phyloP scores from a whole-genome alignment of 2,888 invertebrate species.

The Crioceris asparagi region DNA sequence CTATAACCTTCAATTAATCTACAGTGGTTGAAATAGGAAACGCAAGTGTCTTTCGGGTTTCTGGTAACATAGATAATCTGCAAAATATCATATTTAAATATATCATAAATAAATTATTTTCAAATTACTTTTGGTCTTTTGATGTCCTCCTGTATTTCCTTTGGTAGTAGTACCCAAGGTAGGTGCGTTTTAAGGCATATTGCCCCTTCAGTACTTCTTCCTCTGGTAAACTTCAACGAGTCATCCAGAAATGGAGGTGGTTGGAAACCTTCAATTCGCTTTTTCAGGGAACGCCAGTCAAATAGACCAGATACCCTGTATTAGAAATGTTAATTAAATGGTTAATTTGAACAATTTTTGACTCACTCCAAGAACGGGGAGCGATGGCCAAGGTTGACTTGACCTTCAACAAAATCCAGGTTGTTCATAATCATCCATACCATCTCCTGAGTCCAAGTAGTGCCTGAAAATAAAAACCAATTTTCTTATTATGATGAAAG shows the following conservation, averaged over 20 bases:
- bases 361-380: conserved; percentile 65
- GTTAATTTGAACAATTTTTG: conserved; percentile 5
- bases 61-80: conserved; percentile 59
- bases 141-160: conserved; percentile 33
- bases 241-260: conserved; percentile 24
- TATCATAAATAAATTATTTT: too few relatives aligned
- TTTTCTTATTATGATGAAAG: background rate
- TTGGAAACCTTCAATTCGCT: conserved; percentile 26
- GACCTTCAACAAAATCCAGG: conserved; percentile 2
- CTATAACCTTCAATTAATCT: conserved; percentile 46
- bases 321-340: conserved; percentile 4
- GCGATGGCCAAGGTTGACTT: conserved; percentile 42
- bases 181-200: conserved; percentile 56
- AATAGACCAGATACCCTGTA: conserved; percentile 35
- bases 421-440: conserved; percentile 4
- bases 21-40: conserved; percentile 60
- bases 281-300: conserved; percentile 33
- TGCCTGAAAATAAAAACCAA: conserved; percentile 2
- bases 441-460: conserved; percentile 5
- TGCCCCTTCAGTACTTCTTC: conserved; percentile 18
- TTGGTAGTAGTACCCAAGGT: conserved; percentile 49
- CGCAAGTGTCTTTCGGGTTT: conserved; percentile 60
- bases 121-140: conserved; percentile 34
- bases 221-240: conserved; percentile 24
- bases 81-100: too few relatives aligned